phyloP scores from a whole-genome alignment of 2,888 invertebrate genomes.

The Hirtodrosophila duncani region DNA sequence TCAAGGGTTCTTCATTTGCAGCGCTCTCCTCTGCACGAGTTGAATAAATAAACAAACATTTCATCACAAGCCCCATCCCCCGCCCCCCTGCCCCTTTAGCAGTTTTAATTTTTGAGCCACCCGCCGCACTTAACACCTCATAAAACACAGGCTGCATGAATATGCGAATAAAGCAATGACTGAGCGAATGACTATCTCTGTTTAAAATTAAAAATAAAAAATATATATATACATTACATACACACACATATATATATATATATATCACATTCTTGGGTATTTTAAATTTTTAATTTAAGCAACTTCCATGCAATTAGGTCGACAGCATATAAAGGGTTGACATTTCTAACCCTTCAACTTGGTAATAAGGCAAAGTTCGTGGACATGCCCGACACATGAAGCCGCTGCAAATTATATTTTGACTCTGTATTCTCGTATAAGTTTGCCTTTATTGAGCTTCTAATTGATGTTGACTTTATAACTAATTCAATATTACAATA shows the following conservation, averaged over 20 bases:
- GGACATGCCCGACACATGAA: too few relatives aligned
- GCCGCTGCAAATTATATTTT: too few relatives aligned
- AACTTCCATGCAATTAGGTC: slow-evolving; percentile 73
- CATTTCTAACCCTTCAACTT: neutral
- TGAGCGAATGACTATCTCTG: slow-evolving; percentile 25
- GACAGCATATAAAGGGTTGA: slow-evolving; percentile 70
- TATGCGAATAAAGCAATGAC: slow-evolving; percentile 42
- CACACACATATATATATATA: too few relatives aligned
- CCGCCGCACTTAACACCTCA: slow-evolving; percentile 75
- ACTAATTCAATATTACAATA: too few relatives aligned
- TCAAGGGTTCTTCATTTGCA: slow-evolving; percentile 3
- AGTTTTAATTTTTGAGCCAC: slow-evolving; percentile 73
- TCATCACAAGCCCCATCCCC: slow-evolving; percentile 48
- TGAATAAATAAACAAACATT: slow-evolving; percentile 68
- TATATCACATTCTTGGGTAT: slow-evolving; percentile 68
- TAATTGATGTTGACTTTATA: too few relatives aligned
- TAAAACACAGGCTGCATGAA: slow-evolving; percentile 60
- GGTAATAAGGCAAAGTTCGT: too few relatives aligned
- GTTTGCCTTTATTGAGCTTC: too few relatives aligned
- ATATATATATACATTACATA: slow-evolving; percentile 69
- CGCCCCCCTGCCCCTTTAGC: too few relatives aligned
- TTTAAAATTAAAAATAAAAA: too few relatives aligned
- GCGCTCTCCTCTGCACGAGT: slow-evolving; percentile 38
- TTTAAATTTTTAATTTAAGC: slow-evolving; percentile 70
- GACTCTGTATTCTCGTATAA: too few relatives aligned